phyloP scores from a whole-genome alignment of 2,113 vertebrate species.

The Tor tambroides region DNA sequence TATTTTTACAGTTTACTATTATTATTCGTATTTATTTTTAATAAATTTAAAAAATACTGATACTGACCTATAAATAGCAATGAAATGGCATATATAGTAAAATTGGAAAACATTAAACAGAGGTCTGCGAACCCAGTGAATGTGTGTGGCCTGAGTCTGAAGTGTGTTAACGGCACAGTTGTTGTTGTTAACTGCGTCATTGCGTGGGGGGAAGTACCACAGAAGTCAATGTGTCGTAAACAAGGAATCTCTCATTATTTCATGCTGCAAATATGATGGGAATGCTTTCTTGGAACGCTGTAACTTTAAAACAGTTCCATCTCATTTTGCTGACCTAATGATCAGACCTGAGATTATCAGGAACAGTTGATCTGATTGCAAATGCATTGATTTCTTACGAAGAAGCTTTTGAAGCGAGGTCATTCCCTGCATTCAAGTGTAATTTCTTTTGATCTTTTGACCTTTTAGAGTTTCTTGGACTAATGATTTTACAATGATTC shows the following conservation, averaged over 20 bases:
- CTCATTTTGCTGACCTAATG: neutral
- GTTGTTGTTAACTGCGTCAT: conserved; percentile 23
- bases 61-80: neutral
- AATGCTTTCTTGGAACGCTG: neutral
- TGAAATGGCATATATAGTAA: neutral
- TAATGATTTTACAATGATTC: neutral
- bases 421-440: neutral
- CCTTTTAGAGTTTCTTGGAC: neutral
- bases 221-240: neutral
- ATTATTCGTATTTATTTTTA: neutral
- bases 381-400: neutral
- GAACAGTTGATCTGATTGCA: neutral
- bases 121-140: neutral
- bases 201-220: neutral
- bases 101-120: neutral
- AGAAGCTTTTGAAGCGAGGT: neutral
- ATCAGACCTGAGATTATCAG: neutral
- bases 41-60: neutral
- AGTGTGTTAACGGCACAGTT: conserved; percentile 17
- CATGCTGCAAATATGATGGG: neutral
- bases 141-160: conserved; percentile 25
- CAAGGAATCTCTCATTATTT: neutral
- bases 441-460: conserved; percentile 4
- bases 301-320: neutral
- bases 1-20: neutral